Evolutionary conservation across 2,113 vertebrate genomes (phyloP).

Genomic region (Prochilodus magdalenae): DNA sequence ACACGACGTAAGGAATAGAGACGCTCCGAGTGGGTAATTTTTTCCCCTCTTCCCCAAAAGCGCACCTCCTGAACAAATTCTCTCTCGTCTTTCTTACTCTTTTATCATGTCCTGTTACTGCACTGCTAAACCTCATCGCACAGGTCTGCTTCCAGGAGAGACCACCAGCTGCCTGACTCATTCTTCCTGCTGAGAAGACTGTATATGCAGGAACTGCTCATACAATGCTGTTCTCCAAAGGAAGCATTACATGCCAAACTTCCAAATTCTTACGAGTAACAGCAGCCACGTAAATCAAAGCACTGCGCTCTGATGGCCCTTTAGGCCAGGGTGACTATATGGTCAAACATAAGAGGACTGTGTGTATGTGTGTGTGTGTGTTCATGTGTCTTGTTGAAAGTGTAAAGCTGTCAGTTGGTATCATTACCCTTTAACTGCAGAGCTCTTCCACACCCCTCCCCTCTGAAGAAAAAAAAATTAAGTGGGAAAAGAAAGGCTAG

Average conservation of each 20-base stretch:
- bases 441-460: slow-evolving; percentile 25
- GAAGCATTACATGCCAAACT: not conserved
- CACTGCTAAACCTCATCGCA: not conserved
- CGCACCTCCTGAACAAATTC: too few relatives aligned
- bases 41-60: too few relatives aligned
- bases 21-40: too few relatives aligned
- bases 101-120: not conserved
- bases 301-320: slow-evolving; percentile 26
- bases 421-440: slow-evolving; percentile 66
- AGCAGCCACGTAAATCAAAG: slow-evolving; percentile 11
- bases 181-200: not conserved
- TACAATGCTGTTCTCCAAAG: not conserved
- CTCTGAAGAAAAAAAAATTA: slow-evolving; percentile 37
- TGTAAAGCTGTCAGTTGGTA: slow-evolving; percentile 63
- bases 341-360: slow-evolving; percentile 26
- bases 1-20: too few relatives aligned
- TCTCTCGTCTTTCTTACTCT: too few relatives aligned
- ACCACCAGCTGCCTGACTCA: not conserved
- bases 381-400: slow-evolving; percentile 47
- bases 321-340: not conserved
- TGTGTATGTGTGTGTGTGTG: slow-evolving; percentile 18
- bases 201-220: not conserved
- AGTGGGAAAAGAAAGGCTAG: slow-evolving; percentile 46
- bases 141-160: not conserved
- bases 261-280: not conserved